Conservation (phyloP, 2,113 vertebrate species). For the Cnemophilus loriae region DNA sequence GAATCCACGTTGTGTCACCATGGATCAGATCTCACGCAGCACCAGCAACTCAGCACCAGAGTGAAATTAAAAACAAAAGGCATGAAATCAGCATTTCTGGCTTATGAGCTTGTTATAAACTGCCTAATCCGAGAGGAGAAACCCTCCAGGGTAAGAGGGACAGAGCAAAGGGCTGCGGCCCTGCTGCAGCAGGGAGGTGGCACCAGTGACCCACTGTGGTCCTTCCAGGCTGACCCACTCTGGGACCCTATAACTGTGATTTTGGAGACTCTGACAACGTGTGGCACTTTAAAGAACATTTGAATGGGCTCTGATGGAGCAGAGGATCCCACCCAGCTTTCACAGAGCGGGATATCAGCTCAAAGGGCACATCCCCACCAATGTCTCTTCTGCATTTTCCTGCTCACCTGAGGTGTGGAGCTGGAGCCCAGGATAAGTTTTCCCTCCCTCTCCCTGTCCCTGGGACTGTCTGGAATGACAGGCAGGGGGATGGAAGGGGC, state of each 20-base stretch:
- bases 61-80: not conserved
- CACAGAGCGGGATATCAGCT: not conserved
- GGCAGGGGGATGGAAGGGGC: not conserved
- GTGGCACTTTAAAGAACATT: not conserved
- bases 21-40: not conserved
- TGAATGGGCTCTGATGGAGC: not conserved
- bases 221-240: fast-evolving
- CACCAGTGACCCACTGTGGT: not conserved
- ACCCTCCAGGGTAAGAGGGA: not conserved
- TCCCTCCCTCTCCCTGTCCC: not conserved
- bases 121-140: not conserved
- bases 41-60: not conserved
- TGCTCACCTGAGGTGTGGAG: not conserved
- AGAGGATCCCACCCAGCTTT: not conserved
- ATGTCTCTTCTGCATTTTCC: not conserved
- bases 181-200: not conserved
- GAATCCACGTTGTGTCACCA: not conserved
- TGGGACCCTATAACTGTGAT: not conserved
- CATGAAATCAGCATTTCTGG: not conserved
- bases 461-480: not conserved
- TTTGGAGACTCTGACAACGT: not conserved
- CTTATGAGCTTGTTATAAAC: not conserved
- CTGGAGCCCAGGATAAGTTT: not conserved
- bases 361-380: not conserved
- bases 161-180: not conserved